Evolutionary conservation across 1,140 invertebrate species (phyloP).

Genomic region (Drosophila trapezifrons): DNA sequence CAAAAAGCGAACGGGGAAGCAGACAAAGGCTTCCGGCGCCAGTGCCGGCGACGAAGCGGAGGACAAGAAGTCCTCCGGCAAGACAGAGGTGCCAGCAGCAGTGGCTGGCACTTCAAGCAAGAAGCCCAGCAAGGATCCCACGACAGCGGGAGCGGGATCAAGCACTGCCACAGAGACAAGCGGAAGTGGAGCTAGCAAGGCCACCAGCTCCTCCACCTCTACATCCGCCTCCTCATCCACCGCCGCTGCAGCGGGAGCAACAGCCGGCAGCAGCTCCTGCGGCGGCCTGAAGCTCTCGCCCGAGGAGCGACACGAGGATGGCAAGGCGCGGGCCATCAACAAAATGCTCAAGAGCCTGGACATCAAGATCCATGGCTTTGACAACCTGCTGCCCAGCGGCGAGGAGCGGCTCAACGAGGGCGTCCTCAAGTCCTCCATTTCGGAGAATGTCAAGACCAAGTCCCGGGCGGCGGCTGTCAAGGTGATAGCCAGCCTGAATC

Average conservation of each 20-base stretch:
- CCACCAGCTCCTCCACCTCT: constrained; percentile 1
- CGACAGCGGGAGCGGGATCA: neutral
- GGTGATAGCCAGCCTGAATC: constrained; percentile 75
- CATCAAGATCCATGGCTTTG: constrained; percentile 83
- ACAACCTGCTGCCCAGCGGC: constrained; percentile 75
- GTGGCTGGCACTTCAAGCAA: constrained; percentile 18
- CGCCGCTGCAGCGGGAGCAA: neutral
- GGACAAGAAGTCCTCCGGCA: constrained; percentile 49
- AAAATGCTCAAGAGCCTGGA: constrained; percentile 83
- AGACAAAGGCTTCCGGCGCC: constrained; percentile 32
- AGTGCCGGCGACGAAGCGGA: constrained; percentile 44
- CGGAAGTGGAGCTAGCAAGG: constrained; percentile 3
- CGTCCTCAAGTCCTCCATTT: constrained; percentile 81
- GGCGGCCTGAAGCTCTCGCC: constrained; percentile 30
- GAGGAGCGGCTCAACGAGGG: constrained; percentile 65
- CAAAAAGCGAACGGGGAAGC: constrained; percentile 63
- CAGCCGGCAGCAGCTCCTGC: neutral
- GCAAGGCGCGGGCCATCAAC: constrained; percentile 78
- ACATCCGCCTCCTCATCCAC: neutral
- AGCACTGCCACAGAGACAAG: constrained; percentile 16
- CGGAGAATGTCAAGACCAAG: constrained; percentile 83
- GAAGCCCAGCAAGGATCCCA: constrained; percentile 31
- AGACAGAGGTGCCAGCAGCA: constrained; percentile 11
- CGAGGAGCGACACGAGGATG: constrained; percentile 73
- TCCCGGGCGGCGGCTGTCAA: constrained; percentile 80